Evolutionary conservation across 2,113 vertebrate species (phyloP).

Genomic region (Pseudolaguvia tuberculata): DNA sequence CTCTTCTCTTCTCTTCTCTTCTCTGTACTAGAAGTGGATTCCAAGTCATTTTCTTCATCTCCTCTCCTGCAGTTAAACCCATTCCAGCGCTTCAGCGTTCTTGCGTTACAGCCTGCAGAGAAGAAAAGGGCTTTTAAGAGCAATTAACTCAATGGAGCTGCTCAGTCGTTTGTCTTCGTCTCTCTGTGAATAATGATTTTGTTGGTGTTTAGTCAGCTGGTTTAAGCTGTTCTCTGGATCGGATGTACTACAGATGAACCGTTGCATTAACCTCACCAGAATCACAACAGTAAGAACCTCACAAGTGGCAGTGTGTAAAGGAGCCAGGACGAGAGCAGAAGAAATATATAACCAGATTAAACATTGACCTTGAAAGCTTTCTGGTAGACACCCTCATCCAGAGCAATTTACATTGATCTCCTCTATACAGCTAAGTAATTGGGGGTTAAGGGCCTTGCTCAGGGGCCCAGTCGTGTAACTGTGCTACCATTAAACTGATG

Average conservation of each 20-base stretch:
- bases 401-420: too few species aligned
- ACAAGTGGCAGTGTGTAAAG: too few species aligned
- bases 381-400: too few species aligned
- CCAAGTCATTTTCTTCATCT: background rate
- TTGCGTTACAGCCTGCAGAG: conserved; percentile 19
- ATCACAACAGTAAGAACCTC: conserved; percentile 20
- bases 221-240: conserved; percentile 20
- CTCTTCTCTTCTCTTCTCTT: background rate
- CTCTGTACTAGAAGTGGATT: background rate
- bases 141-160: conserved; percentile 24
- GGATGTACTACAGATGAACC: conserved; percentile 16
- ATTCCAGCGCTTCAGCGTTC: conserved; percentile 8
- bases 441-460: too few species aligned
- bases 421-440: too few species aligned
- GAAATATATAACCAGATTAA: too few species aligned
- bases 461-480: too few species aligned
- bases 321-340: too few species aligned
- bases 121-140: conserved; percentile 31
- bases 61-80: background rate
- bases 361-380: too few species aligned
- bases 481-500: too few species aligned
- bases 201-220: conserved; percentile 19
- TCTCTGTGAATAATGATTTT: conserved; percentile 20
- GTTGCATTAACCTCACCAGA: conserved; percentile 45
- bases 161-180: conserved; percentile 27